These are phyloP conservation scores for Pseudoatta argentina DNA, from an alignment of 1,140 invertebrate species.

Conservation along the genomic window DNA sequence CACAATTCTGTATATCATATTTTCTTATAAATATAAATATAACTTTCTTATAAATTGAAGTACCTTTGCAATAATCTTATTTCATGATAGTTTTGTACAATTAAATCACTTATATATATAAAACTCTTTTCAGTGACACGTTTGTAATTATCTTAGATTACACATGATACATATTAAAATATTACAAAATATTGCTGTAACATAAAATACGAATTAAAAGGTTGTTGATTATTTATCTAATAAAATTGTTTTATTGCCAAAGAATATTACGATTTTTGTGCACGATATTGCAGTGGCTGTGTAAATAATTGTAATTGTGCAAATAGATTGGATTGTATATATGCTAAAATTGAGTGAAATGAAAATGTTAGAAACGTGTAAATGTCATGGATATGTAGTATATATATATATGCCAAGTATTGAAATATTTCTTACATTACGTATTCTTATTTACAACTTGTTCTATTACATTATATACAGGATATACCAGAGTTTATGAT, in stretches of 20 bases:
- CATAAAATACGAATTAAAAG: constrained; percentile 81
- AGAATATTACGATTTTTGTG: constrained; percentile 47
- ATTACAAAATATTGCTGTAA: constrained; percentile 78
- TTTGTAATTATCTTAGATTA: constrained; percentile 77
- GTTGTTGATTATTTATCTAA: constrained; percentile 67
- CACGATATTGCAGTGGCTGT: constrained; percentile 19
- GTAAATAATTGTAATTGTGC: constrained; percentile 28
- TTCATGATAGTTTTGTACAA: constrained; percentile 50
- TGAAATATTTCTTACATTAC: constrained; percentile 26
- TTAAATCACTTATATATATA: constrained; percentile 47
- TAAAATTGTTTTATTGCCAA: constrained; percentile 67
- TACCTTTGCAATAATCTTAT: constrained; percentile 30
- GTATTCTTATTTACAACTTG: background rate
- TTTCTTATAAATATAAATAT: constrained; percentile 30
- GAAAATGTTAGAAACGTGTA: background rate
- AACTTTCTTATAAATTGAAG: background rate
- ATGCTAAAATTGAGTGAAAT: constrained; percentile 8
- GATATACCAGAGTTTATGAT: constrained; percentile 15
- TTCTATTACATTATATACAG: constrained; percentile 24
- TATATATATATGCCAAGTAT: constrained; percentile 5
- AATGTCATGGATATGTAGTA: constrained; percentile 7
- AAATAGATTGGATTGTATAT: constrained; percentile 11
- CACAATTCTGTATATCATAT: constrained; percentile 15
- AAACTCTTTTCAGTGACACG: constrained; percentile 59
- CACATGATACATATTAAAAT: constrained; percentile 73